Evolutionary conservation across 2,888 invertebrate genomes (phyloP).

Genomic region (Hyposoter didymator): DNA sequence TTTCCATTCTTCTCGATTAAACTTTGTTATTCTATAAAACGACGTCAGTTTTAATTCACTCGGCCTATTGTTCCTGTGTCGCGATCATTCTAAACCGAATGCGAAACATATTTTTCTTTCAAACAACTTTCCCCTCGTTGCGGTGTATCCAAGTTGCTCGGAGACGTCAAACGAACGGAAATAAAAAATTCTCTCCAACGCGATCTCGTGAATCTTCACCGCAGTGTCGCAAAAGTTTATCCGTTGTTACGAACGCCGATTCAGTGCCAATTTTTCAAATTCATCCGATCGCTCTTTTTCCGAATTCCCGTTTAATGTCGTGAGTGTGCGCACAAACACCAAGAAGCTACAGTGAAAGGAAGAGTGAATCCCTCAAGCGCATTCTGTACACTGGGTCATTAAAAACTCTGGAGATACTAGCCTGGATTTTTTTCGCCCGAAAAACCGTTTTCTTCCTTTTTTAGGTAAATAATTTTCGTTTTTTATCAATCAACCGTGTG

Average conservation of each 20-base stretch:
- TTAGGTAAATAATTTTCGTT: not conserved
- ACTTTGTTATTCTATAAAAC: not conserved
- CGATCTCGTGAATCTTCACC: not conserved
- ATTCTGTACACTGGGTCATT: conserved; percentile 34
- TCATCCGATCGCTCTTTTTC: not conserved
- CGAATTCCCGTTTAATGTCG: not conserved
- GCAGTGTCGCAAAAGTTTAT: conserved; percentile 9
- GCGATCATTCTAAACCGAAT: not conserved
- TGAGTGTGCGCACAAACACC: conserved; percentile 31
- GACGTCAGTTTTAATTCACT: not conserved
- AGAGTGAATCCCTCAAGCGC: conserved; percentile 42
- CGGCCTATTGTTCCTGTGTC: not conserved
- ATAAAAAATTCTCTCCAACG: not conserved
- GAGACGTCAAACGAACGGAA: conserved; percentile 19
- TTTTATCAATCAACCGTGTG: not conserved
- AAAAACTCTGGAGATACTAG: not conserved
- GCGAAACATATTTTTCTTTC: not conserved
- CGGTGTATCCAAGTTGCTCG: conserved; percentile 3
- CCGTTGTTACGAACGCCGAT: not conserved
- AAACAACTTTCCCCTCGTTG: not conserved
- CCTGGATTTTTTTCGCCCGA: not conserved
- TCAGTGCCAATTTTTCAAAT: not conserved
- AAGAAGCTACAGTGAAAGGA: conserved; percentile 54
- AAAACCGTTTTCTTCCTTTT: not conserved
- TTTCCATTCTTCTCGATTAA: not conserved